Conservation (phyloP, 2,888 invertebrate genomes). For the Diplazon laetatorius region DNA sequence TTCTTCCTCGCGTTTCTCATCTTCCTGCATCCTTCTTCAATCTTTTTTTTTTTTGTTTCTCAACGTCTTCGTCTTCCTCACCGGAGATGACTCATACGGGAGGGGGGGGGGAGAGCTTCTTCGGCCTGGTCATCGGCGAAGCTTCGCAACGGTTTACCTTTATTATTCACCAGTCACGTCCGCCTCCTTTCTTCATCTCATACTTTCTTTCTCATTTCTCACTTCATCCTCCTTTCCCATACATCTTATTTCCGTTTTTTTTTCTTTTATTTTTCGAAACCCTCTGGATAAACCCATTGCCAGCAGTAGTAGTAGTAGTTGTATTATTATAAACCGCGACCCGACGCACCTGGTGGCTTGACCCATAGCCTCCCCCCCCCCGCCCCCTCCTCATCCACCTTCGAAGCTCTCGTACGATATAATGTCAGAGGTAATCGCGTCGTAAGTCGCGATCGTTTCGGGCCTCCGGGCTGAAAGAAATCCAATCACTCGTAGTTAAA, state of each 20-base stretch:
- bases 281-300: constrained; percentile 13
- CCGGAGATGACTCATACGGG: constrained; percentile 60
- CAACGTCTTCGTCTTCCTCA: constrained; percentile 56
- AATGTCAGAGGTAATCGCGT: constrained; percentile 29
- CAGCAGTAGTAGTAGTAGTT: constrained; percentile 11
- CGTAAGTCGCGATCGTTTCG: constrained; percentile 32
- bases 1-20: constrained; percentile 22
- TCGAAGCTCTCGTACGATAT: background rate
- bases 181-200: constrained; percentile 33
- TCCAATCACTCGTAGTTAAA: constrained; percentile 13
- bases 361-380: constrained; percentile 25
- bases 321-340: background rate
- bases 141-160: constrained; percentile 51
- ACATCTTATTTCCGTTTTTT: background rate
- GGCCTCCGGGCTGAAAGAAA: constrained; percentile 15
- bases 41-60: constrained; percentile 8
- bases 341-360: constrained; percentile 38
- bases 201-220: constrained; percentile 27
- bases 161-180: constrained; percentile 45
- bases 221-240: constrained; percentile 19
- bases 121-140: constrained; percentile 41
- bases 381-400: background rate
- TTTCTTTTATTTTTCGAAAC: constrained; percentile 10
- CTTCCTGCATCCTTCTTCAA: background rate
- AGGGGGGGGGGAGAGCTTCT: constrained; percentile 49